Evolutionary conservation across 2,888 invertebrate genomes (phyloP).

Genomic region (Tipula lateralis): DNA sequence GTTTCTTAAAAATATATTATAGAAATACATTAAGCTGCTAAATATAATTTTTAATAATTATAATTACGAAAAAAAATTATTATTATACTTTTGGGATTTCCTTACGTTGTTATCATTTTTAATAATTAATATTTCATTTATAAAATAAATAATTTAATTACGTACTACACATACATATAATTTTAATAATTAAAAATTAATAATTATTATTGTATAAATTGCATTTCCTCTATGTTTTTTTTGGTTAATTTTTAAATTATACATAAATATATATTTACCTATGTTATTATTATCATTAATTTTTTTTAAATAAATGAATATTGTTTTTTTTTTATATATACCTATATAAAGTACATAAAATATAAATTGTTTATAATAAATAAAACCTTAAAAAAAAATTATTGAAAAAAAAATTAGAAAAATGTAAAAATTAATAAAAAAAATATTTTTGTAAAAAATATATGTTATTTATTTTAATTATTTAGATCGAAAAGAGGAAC

Average conservation of each 20-base stretch:
- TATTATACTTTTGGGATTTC: not conserved
- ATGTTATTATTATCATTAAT: not conserved
- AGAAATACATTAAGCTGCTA: not conserved
- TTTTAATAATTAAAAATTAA: not conserved
- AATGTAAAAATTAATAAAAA: not conserved
- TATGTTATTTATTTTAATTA: not conserved
- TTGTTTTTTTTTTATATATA: not conserved
- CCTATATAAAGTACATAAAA: not conserved
- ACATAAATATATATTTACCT: not conserved
- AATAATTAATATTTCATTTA: not conserved
- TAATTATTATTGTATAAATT: not conserved
- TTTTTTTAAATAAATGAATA: constrained; percentile 3
- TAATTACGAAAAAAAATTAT: not conserved
- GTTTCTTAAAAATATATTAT: not conserved
- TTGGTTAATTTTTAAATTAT: constrained; percentile 1
- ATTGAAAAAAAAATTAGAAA: not conserved
- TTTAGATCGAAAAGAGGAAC: no score
- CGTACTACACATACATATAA: not conserved
- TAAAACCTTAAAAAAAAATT: not conserved
- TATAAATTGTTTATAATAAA: not conserved
- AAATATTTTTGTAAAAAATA: not conserved
- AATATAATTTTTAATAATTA: not conserved
- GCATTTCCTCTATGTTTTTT: not conserved
- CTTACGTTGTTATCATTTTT: not conserved
- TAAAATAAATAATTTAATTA: not conserved